Conservation (phyloP, 2,113 vertebrate species). For the Emberiza fucata region DNA sequence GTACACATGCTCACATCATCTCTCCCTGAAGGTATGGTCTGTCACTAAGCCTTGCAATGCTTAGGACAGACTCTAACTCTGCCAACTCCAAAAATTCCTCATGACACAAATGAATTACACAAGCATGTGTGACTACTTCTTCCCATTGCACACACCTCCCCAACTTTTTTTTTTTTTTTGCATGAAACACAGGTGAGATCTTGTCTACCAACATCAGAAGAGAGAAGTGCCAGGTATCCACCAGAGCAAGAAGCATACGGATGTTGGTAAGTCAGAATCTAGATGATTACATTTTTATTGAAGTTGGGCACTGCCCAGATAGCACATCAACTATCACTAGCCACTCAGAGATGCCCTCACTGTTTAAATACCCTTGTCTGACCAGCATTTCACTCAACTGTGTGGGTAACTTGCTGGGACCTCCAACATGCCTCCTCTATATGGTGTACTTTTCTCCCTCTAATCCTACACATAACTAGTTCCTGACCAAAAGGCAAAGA, state of each 20-base stretch:
- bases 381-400: background rate
- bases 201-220: background rate
- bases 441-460: background rate
- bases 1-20: background rate
- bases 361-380: background rate
- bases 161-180: accelerated
- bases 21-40: background rate
- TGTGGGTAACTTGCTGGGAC: background rate
- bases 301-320: background rate
- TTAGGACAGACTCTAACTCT: background rate
- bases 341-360: background rate
- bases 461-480: background rate
- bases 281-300: background rate
- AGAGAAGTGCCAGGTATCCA: background rate
- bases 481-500: background rate
- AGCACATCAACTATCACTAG: background rate
- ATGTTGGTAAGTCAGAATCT: background rate
- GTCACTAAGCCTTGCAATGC: background rate
- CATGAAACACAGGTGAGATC: background rate
- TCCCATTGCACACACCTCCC: background rate
- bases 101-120: background rate
- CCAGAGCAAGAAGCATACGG: background rate
- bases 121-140: background rate
- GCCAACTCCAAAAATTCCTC: background rate
- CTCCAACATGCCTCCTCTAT: background rate